Evolutionary conservation across 1,140 invertebrate genomes (phyloP), one percentile per base, ranked within the genome.

Genomic region (Hylaeus anthracinus): DNA sequence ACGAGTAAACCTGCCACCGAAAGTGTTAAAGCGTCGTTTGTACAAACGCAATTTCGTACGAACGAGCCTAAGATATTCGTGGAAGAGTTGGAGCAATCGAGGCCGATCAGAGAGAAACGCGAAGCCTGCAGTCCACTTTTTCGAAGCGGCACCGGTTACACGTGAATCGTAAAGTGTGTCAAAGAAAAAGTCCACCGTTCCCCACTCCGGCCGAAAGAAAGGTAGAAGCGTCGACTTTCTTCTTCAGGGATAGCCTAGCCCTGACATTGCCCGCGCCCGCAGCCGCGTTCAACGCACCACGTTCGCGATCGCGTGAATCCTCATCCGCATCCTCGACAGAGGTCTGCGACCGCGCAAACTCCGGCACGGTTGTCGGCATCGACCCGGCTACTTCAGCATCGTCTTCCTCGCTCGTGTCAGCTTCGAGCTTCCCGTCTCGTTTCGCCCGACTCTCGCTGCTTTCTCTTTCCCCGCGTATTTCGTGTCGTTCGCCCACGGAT

Each of bases 231-330:
- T 12, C n/a, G 15, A 51, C 70, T 64, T 48, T 48, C 74, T 63
- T 72, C 79, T 65, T 26, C 26, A 0, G 74, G 64, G 72, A 78
- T 81, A 10, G 70, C 60, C 72, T 84, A 90, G 89, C 91, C 91
- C 80, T 93, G 92, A 93, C 92, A 92, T 93, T 92, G 91, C 86
- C 87, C 86, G 88, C 87, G 89, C 87, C 86, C 88, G 75, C 45
- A 12, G 12, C 10, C 14, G 37, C 65, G 61, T 61, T n/a, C 51
- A 85, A 55, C 61, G 60, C 58, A 4, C 15, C 65, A 71, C 56
- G 41, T 75, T 26, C 53, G 66, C 6, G 14, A 48, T 10, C 41
- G 45, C 48, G n/a, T 63, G 55, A 79, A 58, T 48, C 12, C 53
- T 12, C 58, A 10, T 69, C 6, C 48, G 9, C 26, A 41, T 14